Base-by-base conservation (phyloP, 2,113 vertebrate genomes). In the Psilopsiagon aurifrons region DNA sequence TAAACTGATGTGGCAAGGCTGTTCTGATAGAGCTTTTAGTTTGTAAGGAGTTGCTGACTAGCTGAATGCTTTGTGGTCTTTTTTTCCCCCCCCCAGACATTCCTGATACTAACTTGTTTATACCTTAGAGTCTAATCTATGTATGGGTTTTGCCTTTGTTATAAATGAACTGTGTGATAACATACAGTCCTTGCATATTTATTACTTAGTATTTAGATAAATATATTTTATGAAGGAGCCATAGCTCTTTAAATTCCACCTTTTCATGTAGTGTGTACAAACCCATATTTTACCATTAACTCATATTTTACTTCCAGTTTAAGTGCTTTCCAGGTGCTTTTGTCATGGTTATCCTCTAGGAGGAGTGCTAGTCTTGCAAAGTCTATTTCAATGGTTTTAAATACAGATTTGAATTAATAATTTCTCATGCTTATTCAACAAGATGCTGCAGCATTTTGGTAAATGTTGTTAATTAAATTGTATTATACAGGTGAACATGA, bases 401-500 rank as follows among this genome's bases (percentile, higher is more conserved):
- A 55, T 55, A 20, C 18, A 55, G 17, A 46, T 66, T 78, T 35
- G 55, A 62, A 20, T 44, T 66, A 23, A 37, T 35, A 39, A 66
- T 25, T 35, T 47, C 24, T 17, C 14, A 3, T 29, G 9, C 14
- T 52, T 39, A 5, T 70, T 27, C 44, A 67, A n/a, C 27, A 44
- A 80, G 31, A 23, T 92, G 33, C 51, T 78, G 13, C 43, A 60
- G 5, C 7, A 1, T 25, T 88, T 89, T 69, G 28, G 10, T 91
- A 83, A 95, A 64, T 90, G 51, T n/a, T 83, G 31, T 81, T 95
- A 73, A 89, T 95, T 37, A 37, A 37, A 37, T 37, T 37, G 3
- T 97, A 14, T 96, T 88, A 44, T 92, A 90, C 96, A 99, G 99
- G 99, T 99, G 97, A 99, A 99, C 97, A 99, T 99, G 99, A 99